Base-by-base conservation (phyloP, 1,140 invertebrate genomes). In the Matsumurasca onukii region DNA sequence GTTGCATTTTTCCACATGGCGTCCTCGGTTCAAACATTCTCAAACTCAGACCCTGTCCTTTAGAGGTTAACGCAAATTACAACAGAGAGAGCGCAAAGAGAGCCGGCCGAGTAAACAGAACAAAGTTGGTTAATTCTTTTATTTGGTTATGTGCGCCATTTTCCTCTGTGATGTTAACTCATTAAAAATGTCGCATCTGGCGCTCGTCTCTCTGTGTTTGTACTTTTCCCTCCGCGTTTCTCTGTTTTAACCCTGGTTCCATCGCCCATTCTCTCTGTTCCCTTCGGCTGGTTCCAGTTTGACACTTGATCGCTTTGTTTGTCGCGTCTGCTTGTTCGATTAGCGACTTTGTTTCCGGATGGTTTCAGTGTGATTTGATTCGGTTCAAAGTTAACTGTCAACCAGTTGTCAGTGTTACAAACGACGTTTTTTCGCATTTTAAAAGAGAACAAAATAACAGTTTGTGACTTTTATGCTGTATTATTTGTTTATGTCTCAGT, bases 141-240 rank as follows among this genome's bases (percentile, higher is more conserved):
- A 55, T 55, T 55, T 55, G 17, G 51, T 55, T 55, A 55, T 55
- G 51, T 25, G 24, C 51, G 51, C 17, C 24, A 55, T 55, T 55
- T 55, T 55, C 51, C 51, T 55, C 24, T 55, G 5, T 55, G 51
- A n/a, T 25, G 17, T 55, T 55, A 45, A 20, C 51, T 55, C 51
- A 55, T 55, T 55, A 55, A 55, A 39, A 55, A 55, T 25, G 51
- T 55, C 51, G 51, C 51, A 20, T 20, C 51, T 20, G 9, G 5
- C 24, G 51, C 22, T 55, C 22, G 51, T 55, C 20, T 55, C 5
- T 55, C 22, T 55, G 9, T 55, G 24, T 55, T 55, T 55, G 9
- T 25, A n/a, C 51, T 12, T 55, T 22, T n/a, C 51, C 24, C 24
- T 55, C 24, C 12, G n/a, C 39, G 39, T 13, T 39, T 17, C 34